phyloP scores from a whole-genome alignment of 37 sponge, comb jelly and placozoan species.

The Geodia barretti region DNA sequence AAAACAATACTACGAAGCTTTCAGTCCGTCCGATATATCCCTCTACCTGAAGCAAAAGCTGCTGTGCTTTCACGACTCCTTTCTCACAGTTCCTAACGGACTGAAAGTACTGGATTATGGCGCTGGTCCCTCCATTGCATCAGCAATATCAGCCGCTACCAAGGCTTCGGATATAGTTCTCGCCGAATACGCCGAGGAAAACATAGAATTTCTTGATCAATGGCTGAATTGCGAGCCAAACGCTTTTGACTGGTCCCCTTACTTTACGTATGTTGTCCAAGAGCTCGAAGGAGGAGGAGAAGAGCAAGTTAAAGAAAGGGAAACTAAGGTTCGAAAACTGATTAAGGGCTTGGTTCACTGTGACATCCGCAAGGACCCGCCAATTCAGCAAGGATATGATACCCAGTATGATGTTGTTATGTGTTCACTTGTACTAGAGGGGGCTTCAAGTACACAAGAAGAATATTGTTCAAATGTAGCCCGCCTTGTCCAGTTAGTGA shows the following conservation, averaged over 20 bases:
- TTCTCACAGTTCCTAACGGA: too few relatives aligned
- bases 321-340: not conserved
- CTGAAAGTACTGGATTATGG: conserved; percentile 45
- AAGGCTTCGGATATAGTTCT: conserved; percentile 31
- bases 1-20: too few relatives aligned
- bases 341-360: conserved; percentile 42
- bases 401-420: conserved; percentile 36
- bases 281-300: conserved; percentile 32
- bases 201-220: conserved; percentile 3
- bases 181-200: conserved; percentile 33
- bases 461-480: not conserved
- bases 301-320: conserved; percentile 6
- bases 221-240: conserved; percentile 22
- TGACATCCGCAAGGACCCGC: conserved; percentile 11
- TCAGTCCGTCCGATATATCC: too few relatives aligned
- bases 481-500: conserved; percentile 5
- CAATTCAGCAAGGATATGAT: conserved; percentile 5
- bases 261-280: conserved; percentile 33
- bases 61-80: too few relatives aligned
- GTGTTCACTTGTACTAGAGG: conserved; percentile 1
- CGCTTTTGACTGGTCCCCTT: conserved; percentile 23
- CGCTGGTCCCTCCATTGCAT: conserved; percentile 21
- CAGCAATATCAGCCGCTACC: conserved; percentile 19
- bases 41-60: too few relatives aligned
- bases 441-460: not conserved